Percentiles rank a stretch among this genome's conserved stretches.
Conservation (phyloP, 1,140 invertebrate species). For the Drosophila equinoxialis region DNA sequence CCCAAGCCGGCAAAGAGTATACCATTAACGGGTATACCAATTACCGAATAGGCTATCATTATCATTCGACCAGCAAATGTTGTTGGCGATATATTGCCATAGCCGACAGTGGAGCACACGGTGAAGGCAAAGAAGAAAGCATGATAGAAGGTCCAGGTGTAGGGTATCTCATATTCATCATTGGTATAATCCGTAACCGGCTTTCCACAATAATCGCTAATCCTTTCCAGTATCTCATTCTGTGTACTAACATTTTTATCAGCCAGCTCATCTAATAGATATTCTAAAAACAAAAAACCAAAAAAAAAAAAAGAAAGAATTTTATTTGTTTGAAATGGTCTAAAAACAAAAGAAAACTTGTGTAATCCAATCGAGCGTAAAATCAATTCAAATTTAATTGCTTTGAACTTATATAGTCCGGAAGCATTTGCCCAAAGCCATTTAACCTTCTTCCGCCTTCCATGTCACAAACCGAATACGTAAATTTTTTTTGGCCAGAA, state of each 20-base stretch:
- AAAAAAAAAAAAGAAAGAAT: background rate
- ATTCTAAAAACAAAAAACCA: slow-evolving; percentile 84
- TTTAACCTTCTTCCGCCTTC: slow-evolving; percentile 61
- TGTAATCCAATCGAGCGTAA: slow-evolving; percentile 52
- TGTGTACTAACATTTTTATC: slow-evolving; percentile 84
- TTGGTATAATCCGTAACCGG: slow-evolving; percentile 86
- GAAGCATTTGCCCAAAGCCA: slow-evolving; percentile 57
- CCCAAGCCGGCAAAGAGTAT: slow-evolving; percentile 92
- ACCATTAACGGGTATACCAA: slow-evolving; percentile 97
- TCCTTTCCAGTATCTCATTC: slow-evolving; percentile 86
- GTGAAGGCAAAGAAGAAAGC: slow-evolving; percentile 97
- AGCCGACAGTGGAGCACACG: slow-evolving; percentile 96
- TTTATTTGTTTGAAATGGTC: background rate
- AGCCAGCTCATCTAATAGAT: slow-evolving; percentile 86
- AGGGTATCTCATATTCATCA: slow-evolving; percentile 84
- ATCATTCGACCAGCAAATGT: slow-evolving; percentile 91
- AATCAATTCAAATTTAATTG: slow-evolving; percentile 66
- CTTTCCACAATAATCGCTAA: slow-evolving; percentile 88
- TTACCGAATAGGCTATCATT: slow-evolving; percentile 95
- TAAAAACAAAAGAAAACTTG: background rate
- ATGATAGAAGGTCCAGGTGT: slow-evolving; percentile 95
- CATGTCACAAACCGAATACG: slow-evolving; percentile 5
- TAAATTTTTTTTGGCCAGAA: slow-evolving; percentile 1
- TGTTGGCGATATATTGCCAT: slow-evolving; percentile 94
- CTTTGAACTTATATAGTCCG: slow-evolving; percentile 43